Percentiles rank a stretch among this genome's conserved stretches.
Conservation (phyloP, 1,140 invertebrate genomes). For the Apis mellifera region Amel_HAv3.1 CM009937.2:9814001-9814500, state of each 20-base stretch:
- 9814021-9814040: neutral
- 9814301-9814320: conserved; percentile 14
- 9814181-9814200: neutral
- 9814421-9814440: neutral
- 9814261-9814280: conserved; percentile 28
- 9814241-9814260: conserved; percentile 7
- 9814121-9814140: conserved; percentile 73
- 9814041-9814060: conserved; percentile 11
- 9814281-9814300: conserved; percentile 31
- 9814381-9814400: conserved; percentile 46
- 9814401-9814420: neutral
- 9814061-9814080: conserved; percentile 31
- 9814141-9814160: conserved; percentile 41
- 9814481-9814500: neutral
- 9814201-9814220: neutral
- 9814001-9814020: neutral
- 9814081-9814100: conserved; percentile 58
- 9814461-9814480: conserved; percentile 3
- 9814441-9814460: neutral
- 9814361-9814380: conserved; percentile 25
- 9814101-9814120: conserved; percentile 76
- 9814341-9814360: conserved; percentile 52
- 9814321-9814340: neutral
- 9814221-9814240: too few species aligned
- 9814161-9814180: neutral